Evolutionary conservation across 2,888 invertebrate genomes (phyloP).

Genomic region (Rhyacophila evoluta): DNA sequence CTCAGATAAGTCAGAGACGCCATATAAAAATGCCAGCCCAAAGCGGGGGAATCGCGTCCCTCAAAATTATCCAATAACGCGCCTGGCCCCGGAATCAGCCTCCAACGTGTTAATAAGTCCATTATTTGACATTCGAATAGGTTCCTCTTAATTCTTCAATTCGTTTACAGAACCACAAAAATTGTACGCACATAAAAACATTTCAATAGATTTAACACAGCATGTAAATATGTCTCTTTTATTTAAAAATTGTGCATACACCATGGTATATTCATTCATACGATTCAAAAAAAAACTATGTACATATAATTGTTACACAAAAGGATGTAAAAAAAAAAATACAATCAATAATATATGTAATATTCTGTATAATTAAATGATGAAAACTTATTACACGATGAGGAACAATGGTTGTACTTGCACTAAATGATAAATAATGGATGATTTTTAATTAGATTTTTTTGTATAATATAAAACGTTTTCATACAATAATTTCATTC

Average conservation of each 20-base stretch:
- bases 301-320: not conserved
- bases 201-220: not conserved
- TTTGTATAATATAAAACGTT: conserved; percentile 28
- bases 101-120: too few relatives aligned
- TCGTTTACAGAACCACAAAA: too few relatives aligned
- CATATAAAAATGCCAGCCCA: too few relatives aligned
- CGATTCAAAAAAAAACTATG: not conserved
- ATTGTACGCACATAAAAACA: not conserved
- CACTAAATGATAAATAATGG: conserved; percentile 46
- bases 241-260: conserved; percentile 14
- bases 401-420: conserved; percentile 53
- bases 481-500: conserved; percentile 25
- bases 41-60: too few relatives aligned
- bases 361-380: conserved; percentile 36
- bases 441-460: conserved; percentile 19
- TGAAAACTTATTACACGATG: conserved; percentile 44
- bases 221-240: not conserved
- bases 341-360: conserved; percentile 29
- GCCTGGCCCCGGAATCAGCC: too few relatives aligned
- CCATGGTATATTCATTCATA: not conserved
- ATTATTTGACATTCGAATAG: too few relatives aligned
- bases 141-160: too few relatives aligned
- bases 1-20: too few relatives aligned
- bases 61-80: too few relatives aligned
- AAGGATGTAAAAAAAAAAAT: not conserved